A percentile compares a stretch with the other conserved stretches of the same genome.
Conservation (phyloP, 2,888 invertebrate species). For the Andrena chrysosceles region DNA sequence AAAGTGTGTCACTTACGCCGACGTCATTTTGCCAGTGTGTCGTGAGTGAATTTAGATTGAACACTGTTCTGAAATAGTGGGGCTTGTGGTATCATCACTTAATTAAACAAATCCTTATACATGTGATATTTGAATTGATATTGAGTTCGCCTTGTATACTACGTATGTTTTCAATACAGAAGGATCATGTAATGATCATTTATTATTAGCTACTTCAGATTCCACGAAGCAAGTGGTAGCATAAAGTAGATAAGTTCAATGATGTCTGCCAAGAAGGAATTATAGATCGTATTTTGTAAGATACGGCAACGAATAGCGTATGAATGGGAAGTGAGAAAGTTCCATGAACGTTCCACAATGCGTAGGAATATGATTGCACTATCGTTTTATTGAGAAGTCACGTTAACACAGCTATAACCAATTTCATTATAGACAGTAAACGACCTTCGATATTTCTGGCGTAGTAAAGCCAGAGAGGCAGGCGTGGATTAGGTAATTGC, state of each 20-base stretch:
- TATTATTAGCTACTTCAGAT: too few relatives aligned
- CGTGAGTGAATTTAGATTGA: too few relatives aligned
- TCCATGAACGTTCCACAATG: background rate
- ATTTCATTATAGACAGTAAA: constrained; percentile 40
- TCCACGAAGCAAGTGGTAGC: background rate
- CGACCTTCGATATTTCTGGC: constrained; percentile 44
- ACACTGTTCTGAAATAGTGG: too few relatives aligned
- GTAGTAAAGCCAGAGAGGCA: constrained; percentile 8
- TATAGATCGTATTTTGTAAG: background rate
- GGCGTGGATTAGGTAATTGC: constrained; percentile 7
- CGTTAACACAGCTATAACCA: constrained; percentile 15
- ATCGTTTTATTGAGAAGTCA: constrained; percentile 12
- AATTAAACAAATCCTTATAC: too few relatives aligned
- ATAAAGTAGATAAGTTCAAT: too few relatives aligned
- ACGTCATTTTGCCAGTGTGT: too few relatives aligned
- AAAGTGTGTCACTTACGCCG: too few relatives aligned
- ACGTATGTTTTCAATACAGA: too few relatives aligned
- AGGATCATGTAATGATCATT: too few relatives aligned
- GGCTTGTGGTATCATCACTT: too few relatives aligned
- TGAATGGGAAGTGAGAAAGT: background rate
- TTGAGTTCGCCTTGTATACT: too few relatives aligned
- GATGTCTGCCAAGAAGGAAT: background rate
- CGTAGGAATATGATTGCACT: background rate
- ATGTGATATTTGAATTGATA: too few relatives aligned
- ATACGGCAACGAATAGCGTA: background rate